Evolutionary conservation across 2,797 vertebrate genomes (phyloP).

Genomic region (Crenuchus spilurus): DNA sequence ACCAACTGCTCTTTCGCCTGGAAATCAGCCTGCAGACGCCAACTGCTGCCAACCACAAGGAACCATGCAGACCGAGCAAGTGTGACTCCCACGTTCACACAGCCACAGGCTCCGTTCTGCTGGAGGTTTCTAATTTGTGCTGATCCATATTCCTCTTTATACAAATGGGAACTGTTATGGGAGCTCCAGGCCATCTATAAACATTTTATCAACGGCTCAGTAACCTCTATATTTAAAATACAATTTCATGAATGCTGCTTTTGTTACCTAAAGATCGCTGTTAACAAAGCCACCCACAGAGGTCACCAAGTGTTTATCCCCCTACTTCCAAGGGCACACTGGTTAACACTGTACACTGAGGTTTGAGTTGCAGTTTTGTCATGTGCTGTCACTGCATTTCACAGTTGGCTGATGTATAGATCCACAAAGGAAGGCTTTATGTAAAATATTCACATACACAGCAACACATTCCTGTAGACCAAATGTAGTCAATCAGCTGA

Average conservation of each 20-base stretch:
- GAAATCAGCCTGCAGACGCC: conserved; percentile 72
- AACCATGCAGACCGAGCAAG: conserved; percentile 64
- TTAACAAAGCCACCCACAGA: not conserved
- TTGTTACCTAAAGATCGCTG: not conserved
- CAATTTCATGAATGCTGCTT: not conserved
- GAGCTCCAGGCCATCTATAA: not conserved
- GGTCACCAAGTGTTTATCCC: not conserved
- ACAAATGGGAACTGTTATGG: not conserved
- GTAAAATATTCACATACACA: no score
- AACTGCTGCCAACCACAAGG: conserved; percentile 73
- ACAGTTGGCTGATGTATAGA: not conserved
- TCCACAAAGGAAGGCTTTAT: no score
- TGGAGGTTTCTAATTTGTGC: conserved; percentile 9
- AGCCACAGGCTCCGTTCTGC: conserved; percentile 27
- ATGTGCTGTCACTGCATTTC: not conserved
- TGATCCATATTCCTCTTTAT: not conserved
- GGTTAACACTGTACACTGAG: not conserved
- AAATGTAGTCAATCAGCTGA: no score
- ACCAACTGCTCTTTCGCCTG: conserved; percentile 74
- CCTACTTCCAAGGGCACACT: not conserved
- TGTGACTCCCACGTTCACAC: conserved; percentile 61
- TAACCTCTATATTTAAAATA: not conserved
- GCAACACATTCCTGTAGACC: no score
- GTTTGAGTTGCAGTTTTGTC: not conserved
- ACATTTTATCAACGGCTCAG: not conserved